Percentiles rank a stretch among this genome's conserved stretches.
Evolutionary conservation across 2,797 vertebrate species (phyloP).

Genomic region (Enteromius thamalakanensis): DNA sequence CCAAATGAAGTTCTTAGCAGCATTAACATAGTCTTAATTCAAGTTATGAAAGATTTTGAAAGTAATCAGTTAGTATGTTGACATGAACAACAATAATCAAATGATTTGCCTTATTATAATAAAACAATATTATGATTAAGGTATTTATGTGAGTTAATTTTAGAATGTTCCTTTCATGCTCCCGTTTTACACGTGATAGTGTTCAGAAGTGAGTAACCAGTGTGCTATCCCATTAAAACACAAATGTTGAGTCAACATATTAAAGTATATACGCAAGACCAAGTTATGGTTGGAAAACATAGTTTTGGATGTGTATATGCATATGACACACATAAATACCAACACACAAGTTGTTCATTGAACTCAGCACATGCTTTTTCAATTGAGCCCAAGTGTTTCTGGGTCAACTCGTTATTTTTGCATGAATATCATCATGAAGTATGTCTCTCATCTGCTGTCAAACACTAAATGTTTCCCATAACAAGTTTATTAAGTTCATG

Average conservation of each 20-base stretch:
- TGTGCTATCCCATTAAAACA: not conserved
- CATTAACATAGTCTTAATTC: too few relatives aligned
- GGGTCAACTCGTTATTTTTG: not conserved
- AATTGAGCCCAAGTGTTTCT: not conserved
- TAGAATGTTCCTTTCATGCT: too few relatives aligned
- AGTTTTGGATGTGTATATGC: not conserved
- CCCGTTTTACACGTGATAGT: too few relatives aligned
- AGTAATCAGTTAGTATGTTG: too few relatives aligned
- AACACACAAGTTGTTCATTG: not conserved
- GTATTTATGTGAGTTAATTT: too few relatives aligned
- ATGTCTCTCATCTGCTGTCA: not conserved
- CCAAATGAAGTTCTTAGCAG: too few relatives aligned
- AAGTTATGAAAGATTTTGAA: too few relatives aligned
- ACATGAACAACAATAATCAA: too few relatives aligned
- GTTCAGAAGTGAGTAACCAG: not conserved
- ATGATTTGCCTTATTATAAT: too few relatives aligned
- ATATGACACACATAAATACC: not conserved
- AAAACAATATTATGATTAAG: too few relatives aligned
- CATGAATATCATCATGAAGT: not conserved
- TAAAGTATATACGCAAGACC: too few relatives aligned
- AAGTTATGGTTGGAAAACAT: not conserved
- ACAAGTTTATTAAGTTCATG: not conserved
- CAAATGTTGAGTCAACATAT: not conserved
- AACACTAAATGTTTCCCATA: not conserved
- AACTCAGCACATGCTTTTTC: not conserved